phyloP scores from a whole-genome alignment of 2,797 vertebrate genomes.

The Sebastes cheni region DNA sequence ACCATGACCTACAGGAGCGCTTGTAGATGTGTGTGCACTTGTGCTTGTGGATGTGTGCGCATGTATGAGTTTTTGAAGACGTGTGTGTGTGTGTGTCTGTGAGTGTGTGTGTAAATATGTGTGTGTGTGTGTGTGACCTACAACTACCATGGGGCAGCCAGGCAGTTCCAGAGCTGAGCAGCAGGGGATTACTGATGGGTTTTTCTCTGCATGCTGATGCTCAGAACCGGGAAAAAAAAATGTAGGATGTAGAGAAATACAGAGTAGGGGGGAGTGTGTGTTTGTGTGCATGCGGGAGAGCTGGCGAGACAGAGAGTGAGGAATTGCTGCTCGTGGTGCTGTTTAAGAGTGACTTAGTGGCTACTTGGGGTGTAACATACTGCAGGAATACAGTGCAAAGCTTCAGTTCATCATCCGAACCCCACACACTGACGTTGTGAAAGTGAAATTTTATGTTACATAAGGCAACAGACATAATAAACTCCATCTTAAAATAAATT shows the following conservation, averaged over 20 bases:
- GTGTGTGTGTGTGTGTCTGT: not conserved
- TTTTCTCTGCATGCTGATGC: constrained; percentile 67
- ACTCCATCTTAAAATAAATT: constrained; percentile 19
- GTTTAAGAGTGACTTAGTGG: constrained; percentile 56
- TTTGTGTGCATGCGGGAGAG: constrained; percentile 8
- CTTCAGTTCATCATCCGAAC: constrained; percentile 5
- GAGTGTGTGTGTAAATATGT: not conserved
- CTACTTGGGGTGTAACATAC: constrained; percentile 28
- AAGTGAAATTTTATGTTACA: constrained; percentile 16
- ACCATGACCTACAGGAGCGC: constrained; percentile 27
- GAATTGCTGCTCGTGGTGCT: constrained; percentile 28
- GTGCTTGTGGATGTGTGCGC: not conserved
- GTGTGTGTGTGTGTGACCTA: constrained; percentile 39
- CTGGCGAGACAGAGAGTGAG: constrained; percentile 15
- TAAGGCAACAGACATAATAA: not conserved
- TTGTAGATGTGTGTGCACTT: not conserved
- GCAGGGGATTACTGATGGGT: constrained; percentile 67
- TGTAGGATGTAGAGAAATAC: constrained; percentile 32
- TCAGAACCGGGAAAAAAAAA: constrained; percentile 4
- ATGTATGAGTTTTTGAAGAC: not conserved
- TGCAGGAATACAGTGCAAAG: constrained; percentile 22
- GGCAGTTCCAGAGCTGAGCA: constrained; percentile 60
- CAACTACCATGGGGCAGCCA: constrained; percentile 56
- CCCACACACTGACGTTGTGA: not conserved
- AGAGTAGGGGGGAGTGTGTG: constrained; percentile 1